Base-by-base conservation (phyloP, 2,888 invertebrate genomes). In the Andrena fulva region DNA sequence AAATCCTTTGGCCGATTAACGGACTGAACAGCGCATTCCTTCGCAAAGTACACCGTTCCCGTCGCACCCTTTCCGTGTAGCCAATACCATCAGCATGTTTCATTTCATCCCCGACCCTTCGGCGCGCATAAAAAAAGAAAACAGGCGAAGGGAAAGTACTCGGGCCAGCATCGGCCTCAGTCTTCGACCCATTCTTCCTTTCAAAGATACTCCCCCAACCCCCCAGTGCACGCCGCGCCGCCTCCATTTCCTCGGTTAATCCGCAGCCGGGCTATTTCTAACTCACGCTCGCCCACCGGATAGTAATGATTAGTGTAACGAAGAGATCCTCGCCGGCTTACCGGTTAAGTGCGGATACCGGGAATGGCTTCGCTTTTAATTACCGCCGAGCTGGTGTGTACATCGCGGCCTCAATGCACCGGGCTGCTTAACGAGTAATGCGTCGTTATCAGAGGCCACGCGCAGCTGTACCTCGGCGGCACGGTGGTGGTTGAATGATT, bases 291-390 rank as follows among this genome's bases (percentile, higher is more conserved):
- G 54, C 66, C 42, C 29, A 20, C 56, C 68, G 85, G 84, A 80
- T 83, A 77, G 88, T 79, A 86, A 87, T 87, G 85, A 87, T 87
- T 85, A 87, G 86, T 86, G 86, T 87, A 87, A 87, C 86, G 85
- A 87, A 80, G 52, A 87, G 84, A 87, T 70, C 80, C 83, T 50
- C 50, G 68, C 56, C 54, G 68, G 80, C 73, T 84, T 80, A 76
- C 67, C 12, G 69, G 75, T 82, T 82, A 86, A 87, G 84, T 74
- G 78, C 86, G 79, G 86, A 85, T 83, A 80, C 85, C 71, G 71
- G 79, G 80, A 88, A 87, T 87, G 86, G 82, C 80, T 85, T 24
- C 72, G 85, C 86, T 87, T 87, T 87, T 87, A 87, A 87, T 87
- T 87, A 87, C 86, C 84, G 72, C 52, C 79, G 63, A 74, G 73